phyloP scores from a whole-genome alignment of 2,888 invertebrate species.

The Sphaerophoria rueppellii region DNA sequence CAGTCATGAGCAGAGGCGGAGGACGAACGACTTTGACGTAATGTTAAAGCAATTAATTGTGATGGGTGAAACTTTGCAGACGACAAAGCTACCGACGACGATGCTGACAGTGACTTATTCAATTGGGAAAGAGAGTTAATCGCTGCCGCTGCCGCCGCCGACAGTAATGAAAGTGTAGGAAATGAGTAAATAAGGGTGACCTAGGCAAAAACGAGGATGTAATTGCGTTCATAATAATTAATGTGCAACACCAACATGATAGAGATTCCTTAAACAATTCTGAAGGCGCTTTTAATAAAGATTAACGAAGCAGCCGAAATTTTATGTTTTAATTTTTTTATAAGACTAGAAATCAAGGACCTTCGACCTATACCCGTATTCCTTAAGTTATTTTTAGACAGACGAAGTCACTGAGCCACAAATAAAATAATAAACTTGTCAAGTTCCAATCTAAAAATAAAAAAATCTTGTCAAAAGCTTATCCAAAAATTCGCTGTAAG shows the following conservation, averaged over 20 bases:
- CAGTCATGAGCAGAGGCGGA: neutral
- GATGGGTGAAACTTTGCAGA: conserved; percentile 68
- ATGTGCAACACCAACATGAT: conserved; percentile 21
- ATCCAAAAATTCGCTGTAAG: too few relatives aligned
- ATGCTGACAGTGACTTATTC: conserved; percentile 1
- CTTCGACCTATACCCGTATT: too few relatives aligned
- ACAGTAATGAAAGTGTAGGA: neutral
- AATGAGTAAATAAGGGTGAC: conserved; percentile 25
- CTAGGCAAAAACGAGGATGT: conserved; percentile 38
- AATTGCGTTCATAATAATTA: conserved; percentile 36
- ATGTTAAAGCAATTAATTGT: conserved; percentile 66
- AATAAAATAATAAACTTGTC: too few relatives aligned
- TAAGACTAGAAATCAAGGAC: too few relatives aligned
- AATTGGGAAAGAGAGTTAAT: neutral
- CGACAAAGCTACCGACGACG: conserved; percentile 10
- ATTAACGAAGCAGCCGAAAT: too few relatives aligned
- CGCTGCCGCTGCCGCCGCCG: neutral
- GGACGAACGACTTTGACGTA: conserved; percentile 28
- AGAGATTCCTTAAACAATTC: conserved; percentile 8
- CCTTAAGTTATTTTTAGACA: too few relatives aligned
- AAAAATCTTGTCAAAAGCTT: too few relatives aligned
- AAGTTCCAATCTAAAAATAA: too few relatives aligned
- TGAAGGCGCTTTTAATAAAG: conserved; percentile 12
- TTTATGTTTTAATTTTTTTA: too few relatives aligned
- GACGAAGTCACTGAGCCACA: too few relatives aligned